phyloP scores from a whole-genome alignment of 1,140 invertebrate species.

The Diabrotica virgifera region DNA sequence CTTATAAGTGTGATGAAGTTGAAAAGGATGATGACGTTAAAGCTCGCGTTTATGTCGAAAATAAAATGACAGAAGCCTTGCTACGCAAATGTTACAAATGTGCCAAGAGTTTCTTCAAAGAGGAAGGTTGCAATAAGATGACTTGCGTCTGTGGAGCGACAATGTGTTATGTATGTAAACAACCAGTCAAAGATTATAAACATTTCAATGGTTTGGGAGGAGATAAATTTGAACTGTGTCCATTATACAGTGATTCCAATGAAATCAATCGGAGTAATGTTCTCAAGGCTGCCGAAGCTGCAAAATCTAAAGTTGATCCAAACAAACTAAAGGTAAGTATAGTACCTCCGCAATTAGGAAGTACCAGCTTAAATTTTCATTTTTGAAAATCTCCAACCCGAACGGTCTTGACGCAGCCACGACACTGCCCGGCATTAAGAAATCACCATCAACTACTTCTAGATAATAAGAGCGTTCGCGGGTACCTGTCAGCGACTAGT shows the following conservation, averaged over 20 bases:
- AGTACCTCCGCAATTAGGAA: not conserved
- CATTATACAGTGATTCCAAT: slow-evolving; percentile 38
- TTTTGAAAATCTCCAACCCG: no score
- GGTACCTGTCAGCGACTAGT: no score
- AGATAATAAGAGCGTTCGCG: no score
- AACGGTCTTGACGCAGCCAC: no score
- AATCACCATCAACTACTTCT: no score
- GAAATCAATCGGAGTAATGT: slow-evolving; percentile 33
- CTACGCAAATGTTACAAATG: slow-evolving; percentile 61
- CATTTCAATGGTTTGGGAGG: slow-evolving; percentile 58
- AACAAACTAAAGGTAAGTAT: slow-evolving; percentile 29
- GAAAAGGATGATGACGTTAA: slow-evolving; percentile 56
- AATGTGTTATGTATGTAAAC: slow-evolving; percentile 68
- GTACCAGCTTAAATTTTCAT: no score
- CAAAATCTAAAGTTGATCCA: slow-evolving; percentile 39
- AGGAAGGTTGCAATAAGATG: slow-evolving; percentile 70
- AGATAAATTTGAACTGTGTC: slow-evolving; percentile 33
- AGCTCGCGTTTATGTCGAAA: slow-evolving; percentile 59
- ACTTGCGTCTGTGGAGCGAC: slow-evolving; percentile 63
- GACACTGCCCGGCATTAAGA: no score
- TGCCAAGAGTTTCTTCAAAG: slow-evolving; percentile 59
- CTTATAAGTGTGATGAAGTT: slow-evolving; percentile 60
- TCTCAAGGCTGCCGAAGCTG: slow-evolving; percentile 31
- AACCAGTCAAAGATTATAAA: slow-evolving; percentile 56
- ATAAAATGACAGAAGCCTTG: slow-evolving; percentile 64